Percentiles rank a stretch among this genome's conserved stretches.
These are phyloP conservation scores for Sesamia inferens DNA, from an alignment of 2,888 invertebrate species.

Conservation along the genomic window DNA sequence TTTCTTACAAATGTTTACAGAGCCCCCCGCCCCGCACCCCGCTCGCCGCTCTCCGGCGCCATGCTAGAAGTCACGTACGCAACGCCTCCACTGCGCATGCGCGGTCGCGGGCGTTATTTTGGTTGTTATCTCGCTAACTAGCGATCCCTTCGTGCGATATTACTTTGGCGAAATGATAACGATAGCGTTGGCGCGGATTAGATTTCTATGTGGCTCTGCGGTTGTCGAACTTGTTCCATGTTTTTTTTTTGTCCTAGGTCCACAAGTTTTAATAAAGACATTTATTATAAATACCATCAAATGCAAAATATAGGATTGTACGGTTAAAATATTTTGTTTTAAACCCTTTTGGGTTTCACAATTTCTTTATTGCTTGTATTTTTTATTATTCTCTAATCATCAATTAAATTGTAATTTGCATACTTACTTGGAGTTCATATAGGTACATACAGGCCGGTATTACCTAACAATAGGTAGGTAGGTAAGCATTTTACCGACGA, in stretches of 20 bases:
- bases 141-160: slow-evolving; percentile 75
- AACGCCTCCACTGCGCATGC: slow-evolving; percentile 80
- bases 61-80: slow-evolving; percentile 88
- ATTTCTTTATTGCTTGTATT: not conserved
- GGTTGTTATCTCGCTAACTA: slow-evolving; percentile 77
- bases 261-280: not conserved
- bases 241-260: not conserved
- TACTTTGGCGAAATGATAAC: slow-evolving; percentile 92
- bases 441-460: no score
- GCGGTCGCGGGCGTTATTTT: slow-evolving; percentile 77
- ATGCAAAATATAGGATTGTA: not conserved
- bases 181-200: slow-evolving; percentile 50
- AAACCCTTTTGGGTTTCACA: not conserved
- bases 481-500: slow-evolving; percentile 3
- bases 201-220: slow-evolving; percentile 22
- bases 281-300: not conserved
- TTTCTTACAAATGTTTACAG: slow-evolving; percentile 79
- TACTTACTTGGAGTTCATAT: not conserved
- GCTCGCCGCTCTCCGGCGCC: slow-evolving; percentile 75
- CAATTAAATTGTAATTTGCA: slow-evolving; percentile 2
- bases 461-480: no score
- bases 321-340: not conserved
- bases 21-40: slow-evolving; percentile 59
- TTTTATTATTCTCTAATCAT: not conserved
- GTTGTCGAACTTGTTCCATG: not conserved